Conservation (phyloP, 1,140 invertebrate genomes). For the Probaryconus sp. region DNA sequence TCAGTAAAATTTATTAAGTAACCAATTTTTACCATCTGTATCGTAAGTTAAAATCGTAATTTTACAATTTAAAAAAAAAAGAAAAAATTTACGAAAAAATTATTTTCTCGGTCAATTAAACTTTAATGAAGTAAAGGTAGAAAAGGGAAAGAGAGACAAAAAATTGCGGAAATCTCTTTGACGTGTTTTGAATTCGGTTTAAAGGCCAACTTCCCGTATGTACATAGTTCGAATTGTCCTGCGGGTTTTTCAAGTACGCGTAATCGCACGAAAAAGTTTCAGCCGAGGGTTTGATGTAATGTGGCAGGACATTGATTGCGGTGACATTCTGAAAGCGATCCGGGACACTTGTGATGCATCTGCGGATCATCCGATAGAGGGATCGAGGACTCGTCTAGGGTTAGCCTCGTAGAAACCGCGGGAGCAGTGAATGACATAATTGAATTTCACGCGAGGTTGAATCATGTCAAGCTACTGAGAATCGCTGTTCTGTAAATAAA, state of each 20-base stretch:
- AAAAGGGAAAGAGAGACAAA: too few relatives aligned
- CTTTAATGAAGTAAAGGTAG: too few relatives aligned
- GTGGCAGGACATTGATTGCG: conserved; percentile 71
- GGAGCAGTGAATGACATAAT: conserved; percentile 73
- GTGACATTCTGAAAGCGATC: conserved; percentile 69
- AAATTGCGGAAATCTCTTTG: too few relatives aligned
- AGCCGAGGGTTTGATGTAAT: conserved; percentile 63
- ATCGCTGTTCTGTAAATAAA: conserved; percentile 59
- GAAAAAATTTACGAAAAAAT: too few relatives aligned
- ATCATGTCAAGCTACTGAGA: conserved; percentile 50
- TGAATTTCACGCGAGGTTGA: conserved; percentile 75
- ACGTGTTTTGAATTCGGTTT: too few relatives aligned
- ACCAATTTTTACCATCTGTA: too few relatives aligned
- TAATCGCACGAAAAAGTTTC: conserved; percentile 53
- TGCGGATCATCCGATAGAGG: conserved; percentile 70
- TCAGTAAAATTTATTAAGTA: too few relatives aligned
- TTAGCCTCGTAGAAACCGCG: conserved; percentile 63
- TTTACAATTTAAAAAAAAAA: too few relatives aligned
- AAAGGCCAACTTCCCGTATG: too few relatives aligned
- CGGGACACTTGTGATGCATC: conserved; percentile 69
- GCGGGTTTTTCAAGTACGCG: conserved; percentile 51
- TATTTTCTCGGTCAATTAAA: too few relatives aligned
- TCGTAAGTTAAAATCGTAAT: too few relatives aligned
- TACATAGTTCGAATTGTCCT: conserved; percentile 27
- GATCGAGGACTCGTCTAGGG: conserved; percentile 56